Evolutionary conservation across 2,888 invertebrate genomes (phyloP), one percentile per base, ranked within the genome.

Genomic region (Idaea straminata): DNA sequence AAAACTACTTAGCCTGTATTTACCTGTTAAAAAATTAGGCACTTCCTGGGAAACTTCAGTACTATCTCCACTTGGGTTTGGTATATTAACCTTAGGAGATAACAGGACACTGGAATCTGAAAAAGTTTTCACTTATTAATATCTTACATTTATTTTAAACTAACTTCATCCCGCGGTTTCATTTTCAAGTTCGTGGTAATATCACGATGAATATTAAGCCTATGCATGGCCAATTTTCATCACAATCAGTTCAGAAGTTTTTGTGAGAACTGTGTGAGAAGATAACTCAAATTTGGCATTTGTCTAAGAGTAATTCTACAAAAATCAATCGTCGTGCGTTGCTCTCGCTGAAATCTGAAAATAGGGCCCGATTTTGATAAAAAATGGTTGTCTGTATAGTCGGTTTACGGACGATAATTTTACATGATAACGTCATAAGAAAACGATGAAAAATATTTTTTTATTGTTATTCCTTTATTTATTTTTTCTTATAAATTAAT

Each of bases 1-100:
- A 5, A 6, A 15, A 15, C 1, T 59, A 15, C 7, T 59, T 7
- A 15, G 16, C 15, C 16, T 59, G 15, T 59, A 25, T 25, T 34
- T 79, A 89, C 92, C 91, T 82, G 88, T 79, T 61, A 91, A 79
- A 73, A 91, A 90, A 72, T 85, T 88, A 0, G 91, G 88, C 15
- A 83, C 82, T 65, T 88, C 89, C 77, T 88, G 88, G 34, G 88
- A 86, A 2, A 77, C 75, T 70, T 85, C 81, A 65, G 62, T 57
- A 67, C 82, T 82, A 47, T 82, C 80, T 60, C 65, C 70, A 65
- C 70, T 63, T 38, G 78, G 75, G 64, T 82, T 71, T 59, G 81
- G 74, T 61, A 82, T 62, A 70, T 91, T 87, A 65, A 85, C 88
- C 77, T 91, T 92, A 57, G 92, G 92, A 58, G 92, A 92, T 61